Evolutionary conservation across 1,140 invertebrate species (phyloP), one percentile per base, ranked within the genome.

Genomic region (Procambarus virginalis): DNA sequence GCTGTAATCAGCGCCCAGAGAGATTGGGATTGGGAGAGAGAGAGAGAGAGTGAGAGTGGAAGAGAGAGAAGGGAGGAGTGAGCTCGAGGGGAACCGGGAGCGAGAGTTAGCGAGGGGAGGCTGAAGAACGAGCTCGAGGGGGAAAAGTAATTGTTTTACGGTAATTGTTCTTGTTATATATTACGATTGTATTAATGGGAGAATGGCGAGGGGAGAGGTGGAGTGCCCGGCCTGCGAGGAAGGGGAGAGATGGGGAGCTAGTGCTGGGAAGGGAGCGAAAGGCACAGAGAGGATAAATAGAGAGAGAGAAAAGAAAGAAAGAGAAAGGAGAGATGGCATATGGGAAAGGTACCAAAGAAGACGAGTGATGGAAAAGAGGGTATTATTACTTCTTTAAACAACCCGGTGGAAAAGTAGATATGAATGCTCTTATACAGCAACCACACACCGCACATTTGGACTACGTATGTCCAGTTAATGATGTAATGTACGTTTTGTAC

Each of bases 141-240:
- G n/a, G 22, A 34, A 34, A 73, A 73, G 4, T 3, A 45, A 73
- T 45, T 73, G 68, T 34, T 73, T 34, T 34, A 34, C n/a, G 20
- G 68, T 73, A 73, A 73, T 73, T 73, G 68, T 73, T 73, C n/a
- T 73, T 34, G 68, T 73, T 73, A 73, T 73, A 34, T 73, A 73
- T 73, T 73, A 73, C 68, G n/a, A 34, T 73, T 34, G 64, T 68
- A 73, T 73, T 73, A 73, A 73, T 73, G 68, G 68, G 68, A 73
- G 68, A n/a, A n/a, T 73, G 6, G 10, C 68, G 22, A 73, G 68
- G 68, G 64, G 14, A 68, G 64, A 73, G 22, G 22, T 73, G 68
- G 68, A 34, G 20, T 68, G 64, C 64, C 64, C 20, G 20, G n/a
- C 4, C 10, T 68, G 64, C 5, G 64, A 34, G 68, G 68, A 64